A percentile compares a stretch with the other conserved stretches of the same genome.
phyloP scores from a whole-genome alignment of 2,113 vertebrate genomes.

The Nesoenas mayeri region DNA sequence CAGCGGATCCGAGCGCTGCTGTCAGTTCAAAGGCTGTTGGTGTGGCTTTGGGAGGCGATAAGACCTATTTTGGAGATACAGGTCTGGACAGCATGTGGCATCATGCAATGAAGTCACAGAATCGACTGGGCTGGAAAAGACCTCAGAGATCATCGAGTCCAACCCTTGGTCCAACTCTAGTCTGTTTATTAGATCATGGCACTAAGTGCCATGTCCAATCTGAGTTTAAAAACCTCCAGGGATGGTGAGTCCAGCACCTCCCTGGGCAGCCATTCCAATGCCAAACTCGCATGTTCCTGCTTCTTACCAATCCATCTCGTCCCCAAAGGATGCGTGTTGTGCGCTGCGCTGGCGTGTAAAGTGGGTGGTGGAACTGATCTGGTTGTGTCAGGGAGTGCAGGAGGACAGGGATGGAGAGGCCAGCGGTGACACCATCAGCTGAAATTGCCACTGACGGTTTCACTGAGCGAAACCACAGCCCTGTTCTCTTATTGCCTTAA shows the following conservation, averaged over 20 bases:
- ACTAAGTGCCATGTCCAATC: no score
- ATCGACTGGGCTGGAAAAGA: no score
- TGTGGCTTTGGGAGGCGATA: not conserved
- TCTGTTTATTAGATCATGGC: no score
- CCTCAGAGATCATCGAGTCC: no score
- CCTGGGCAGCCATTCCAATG: no score
- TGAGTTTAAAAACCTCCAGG: no score
- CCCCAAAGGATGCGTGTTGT: not conserved
- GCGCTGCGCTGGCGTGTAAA: accelerated
- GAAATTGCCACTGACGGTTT: not conserved
- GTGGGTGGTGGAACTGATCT: not conserved
- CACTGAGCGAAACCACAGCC: not conserved
- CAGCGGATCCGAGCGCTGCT: not conserved
- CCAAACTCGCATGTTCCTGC: not conserved
- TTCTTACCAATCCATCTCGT: not conserved
- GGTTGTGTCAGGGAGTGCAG: not conserved
- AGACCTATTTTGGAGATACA: not conserved
- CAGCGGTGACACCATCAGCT: not conserved
- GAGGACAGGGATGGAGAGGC: not conserved
- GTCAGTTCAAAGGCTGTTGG: not conserved
- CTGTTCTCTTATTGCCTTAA: not conserved
- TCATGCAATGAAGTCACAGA: not conserved
- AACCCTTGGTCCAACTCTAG: no score
- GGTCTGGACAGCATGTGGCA: not conserved
- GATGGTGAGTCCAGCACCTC: no score